Evolutionary conservation across 2,797 vertebrate species (phyloP).

Genomic region (Sebastes ruberrimus): DNA sequence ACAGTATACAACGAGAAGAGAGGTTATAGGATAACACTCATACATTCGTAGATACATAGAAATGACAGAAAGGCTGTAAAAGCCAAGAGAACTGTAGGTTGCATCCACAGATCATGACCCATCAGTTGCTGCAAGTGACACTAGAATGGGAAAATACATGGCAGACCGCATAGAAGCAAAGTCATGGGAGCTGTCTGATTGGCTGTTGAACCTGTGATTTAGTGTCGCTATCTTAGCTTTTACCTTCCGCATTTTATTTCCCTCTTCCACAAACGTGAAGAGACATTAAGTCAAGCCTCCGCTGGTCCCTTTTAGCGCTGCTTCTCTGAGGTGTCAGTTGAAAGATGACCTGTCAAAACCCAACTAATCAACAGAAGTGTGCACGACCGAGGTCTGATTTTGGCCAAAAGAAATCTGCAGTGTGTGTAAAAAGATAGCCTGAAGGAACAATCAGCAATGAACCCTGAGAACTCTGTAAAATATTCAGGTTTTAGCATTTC

Average conservation of each 20-base stretch:
- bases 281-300: background rate
- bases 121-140: background rate
- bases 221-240: background rate
- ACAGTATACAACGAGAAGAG: background rate
- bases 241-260: background rate
- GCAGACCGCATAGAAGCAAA: background rate
- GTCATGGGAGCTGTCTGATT: background rate
- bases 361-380: background rate
- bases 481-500: conserved; percentile 33
- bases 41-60: background rate
- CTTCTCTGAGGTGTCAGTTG: background rate
- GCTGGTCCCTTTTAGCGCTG: background rate
- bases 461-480: conserved; percentile 16
- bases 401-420: background rate
- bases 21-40: background rate
- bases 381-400: background rate
- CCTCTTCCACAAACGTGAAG: background rate
- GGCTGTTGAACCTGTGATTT: background rate
- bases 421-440: conserved; percentile 27
- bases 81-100: background rate
- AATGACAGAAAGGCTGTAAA: conserved; percentile 12
- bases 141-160: background rate
- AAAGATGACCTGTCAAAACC: background rate
- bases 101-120: background rate
- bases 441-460: background rate